Evolutionary conservation across 2,797 vertebrate species (phyloP).

Genomic region (Moxostoma hubbsi): DNA sequence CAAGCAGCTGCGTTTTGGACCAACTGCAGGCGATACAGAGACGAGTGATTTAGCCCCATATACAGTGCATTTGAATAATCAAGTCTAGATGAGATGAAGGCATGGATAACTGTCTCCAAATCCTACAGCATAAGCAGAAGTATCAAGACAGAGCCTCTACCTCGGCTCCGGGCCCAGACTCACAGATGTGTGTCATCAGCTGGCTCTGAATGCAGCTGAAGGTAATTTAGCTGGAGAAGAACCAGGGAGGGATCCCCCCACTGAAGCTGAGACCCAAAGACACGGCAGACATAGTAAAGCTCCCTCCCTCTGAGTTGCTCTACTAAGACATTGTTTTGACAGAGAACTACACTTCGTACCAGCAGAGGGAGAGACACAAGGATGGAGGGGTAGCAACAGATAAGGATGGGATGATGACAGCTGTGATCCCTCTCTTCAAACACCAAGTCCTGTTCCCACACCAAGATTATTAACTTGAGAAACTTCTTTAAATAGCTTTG

Average conservation of each 20-base stretch:
- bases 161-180: conserved; percentile 56
- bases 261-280: conserved; percentile 20
- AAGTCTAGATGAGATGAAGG: no score
- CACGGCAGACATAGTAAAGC: conserved; percentile 12
- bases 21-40: no score
- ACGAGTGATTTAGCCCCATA: no score
- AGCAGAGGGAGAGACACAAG: conserved; percentile 14
- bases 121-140: conserved; percentile 52
- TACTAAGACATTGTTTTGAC: conserved; percentile 32
- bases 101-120: no score
- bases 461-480: conserved; percentile 7
- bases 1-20: no score
- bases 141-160: conserved; percentile 27
- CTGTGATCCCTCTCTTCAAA: conserved; percentile 43
- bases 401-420: conserved; percentile 35
- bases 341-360: conserved; percentile 22
- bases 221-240: conserved; percentile 56
- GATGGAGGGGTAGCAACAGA: conserved; percentile 21
- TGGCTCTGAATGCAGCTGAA: conserved; percentile 54
- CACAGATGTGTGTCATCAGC: conserved; percentile 61
- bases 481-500: neutral
- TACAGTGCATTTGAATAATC: no score
- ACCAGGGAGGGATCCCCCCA: conserved; percentile 49
- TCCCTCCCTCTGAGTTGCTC: conserved; percentile 2
- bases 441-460: conserved; percentile 29